Evolutionary conservation across 2,113 vertebrate species (phyloP), one percentile per base, ranked within the genome.

Genomic region (Loxodonta africana): DNA sequence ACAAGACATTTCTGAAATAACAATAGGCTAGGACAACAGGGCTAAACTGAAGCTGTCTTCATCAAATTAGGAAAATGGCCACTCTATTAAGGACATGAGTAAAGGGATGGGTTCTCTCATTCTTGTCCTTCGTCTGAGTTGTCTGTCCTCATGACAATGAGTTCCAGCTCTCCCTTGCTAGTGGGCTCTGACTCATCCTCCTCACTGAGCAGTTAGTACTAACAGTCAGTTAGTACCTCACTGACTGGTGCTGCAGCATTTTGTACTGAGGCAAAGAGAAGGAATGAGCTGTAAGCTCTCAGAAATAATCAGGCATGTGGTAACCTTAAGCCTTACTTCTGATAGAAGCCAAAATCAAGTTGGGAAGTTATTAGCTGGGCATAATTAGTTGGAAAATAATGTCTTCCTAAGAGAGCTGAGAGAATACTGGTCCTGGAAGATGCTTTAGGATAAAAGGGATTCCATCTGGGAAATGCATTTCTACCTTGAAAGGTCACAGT

Each of bases 191-290:
- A 90, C 28, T 88, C 88, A 37, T 76, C 17, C 15, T 65, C 74
- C 88, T 92, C 28, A 2, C 17, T 73, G 67, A 46, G 89, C 6
- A 26, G 4, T 71, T 95, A 94, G 51, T 86, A 37, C 12, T 53
- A 53, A 57, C 53, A 57, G 11, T 57, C 4, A 26, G 4, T 71
- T 95, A 95, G 53, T 86, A 92, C 53, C 88, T 86, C 53, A 78
- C 53, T 89, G 63, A 65, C 28, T 86, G 57, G 20, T 17, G 5
- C 12, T n/a, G 48, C 48, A 63, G 44, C 78, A 53, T 41, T 90
- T 94, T 76, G 63, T 90, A 81, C 41, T 60, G 65, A 89, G 48
- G 60, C 73, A 86, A 94, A 33, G 44, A 78, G 63, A 90, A 83
- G 37, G 1, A 80, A 62, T 37, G 67, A 94, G 28, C 57, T 46